phyloP scores from a whole-genome alignment of 2,797 vertebrate species.

The Poecilia velifera region DNA sequence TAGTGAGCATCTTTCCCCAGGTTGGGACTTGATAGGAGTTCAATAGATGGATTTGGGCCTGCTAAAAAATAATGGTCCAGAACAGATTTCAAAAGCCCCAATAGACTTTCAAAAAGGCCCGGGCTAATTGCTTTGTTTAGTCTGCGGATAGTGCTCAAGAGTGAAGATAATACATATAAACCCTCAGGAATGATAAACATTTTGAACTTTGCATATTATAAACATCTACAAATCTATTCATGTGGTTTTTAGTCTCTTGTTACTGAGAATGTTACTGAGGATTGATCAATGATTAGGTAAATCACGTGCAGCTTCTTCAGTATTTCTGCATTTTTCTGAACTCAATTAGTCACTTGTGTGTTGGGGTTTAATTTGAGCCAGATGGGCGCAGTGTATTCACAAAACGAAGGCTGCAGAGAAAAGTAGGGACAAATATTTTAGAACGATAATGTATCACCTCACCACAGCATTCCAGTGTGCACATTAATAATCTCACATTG shows the following conservation, averaged over 20 bases:
- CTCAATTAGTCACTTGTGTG: conserved; percentile 12
- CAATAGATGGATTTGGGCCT: not conserved
- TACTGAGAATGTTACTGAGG: conserved; percentile 3
- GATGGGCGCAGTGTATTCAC: conserved; percentile 29
- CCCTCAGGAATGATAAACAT: not conserved
- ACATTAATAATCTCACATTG: conserved; percentile 38
- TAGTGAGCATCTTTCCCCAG: not conserved
- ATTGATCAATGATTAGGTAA: conserved; percentile 12
- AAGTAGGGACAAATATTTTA: conserved; percentile 34
- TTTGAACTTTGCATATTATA: not conserved
- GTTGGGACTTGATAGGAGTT: not conserved
- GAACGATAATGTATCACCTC: conserved; percentile 30
- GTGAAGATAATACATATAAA: not conserved
- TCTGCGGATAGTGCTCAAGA: not conserved
- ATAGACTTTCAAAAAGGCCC: not conserved
- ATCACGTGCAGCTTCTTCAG: conserved; percentile 17
- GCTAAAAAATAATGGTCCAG: not conserved
- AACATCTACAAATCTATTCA: not conserved
- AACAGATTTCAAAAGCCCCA: not conserved
- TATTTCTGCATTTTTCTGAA: conserved; percentile 5
- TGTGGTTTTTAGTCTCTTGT: not conserved
- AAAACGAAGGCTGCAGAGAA: conserved; percentile 11
- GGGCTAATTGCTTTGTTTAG: not conserved
- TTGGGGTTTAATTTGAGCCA: conserved; percentile 20
- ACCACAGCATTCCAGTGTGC: conserved; percentile 15